phyloP scores from a whole-genome alignment of 2,797 vertebrate genomes.

The Pygocentrus nattereri region DNA sequence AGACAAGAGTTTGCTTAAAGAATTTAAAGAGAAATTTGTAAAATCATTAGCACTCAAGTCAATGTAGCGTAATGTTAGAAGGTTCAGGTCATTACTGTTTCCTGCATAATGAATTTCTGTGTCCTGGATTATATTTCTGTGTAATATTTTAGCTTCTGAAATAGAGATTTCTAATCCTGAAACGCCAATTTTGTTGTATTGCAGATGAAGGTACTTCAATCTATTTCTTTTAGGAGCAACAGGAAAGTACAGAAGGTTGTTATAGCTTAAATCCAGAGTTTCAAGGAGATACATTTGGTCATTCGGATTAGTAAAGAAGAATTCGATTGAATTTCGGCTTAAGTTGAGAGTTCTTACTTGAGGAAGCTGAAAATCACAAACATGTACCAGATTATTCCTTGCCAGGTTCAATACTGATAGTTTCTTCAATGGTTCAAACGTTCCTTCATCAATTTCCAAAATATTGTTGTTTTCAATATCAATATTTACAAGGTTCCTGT shows the following conservation, averaged over 20 bases:
- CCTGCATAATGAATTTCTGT: conserved; percentile 51
- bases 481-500: conserved; percentile 67
- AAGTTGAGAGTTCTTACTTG: conserved; percentile 81
- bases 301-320: conserved; percentile 72
- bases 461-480: conserved; percentile 79
- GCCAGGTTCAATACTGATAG: conserved; percentile 78
- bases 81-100: conserved; percentile 54
- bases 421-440: conserved; percentile 74
- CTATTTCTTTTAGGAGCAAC: conserved; percentile 72
- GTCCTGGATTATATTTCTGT: conserved; percentile 40
- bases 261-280: conserved; percentile 82
- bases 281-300: conserved; percentile 71
- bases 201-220: conserved; percentile 80
- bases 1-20: conserved; percentile 73
- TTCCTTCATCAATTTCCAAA: conserved; percentile 76
- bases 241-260: conserved; percentile 81
- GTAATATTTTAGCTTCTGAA: conserved; percentile 70
- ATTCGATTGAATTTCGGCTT: conserved; percentile 79
- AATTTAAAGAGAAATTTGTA: conserved; percentile 73
- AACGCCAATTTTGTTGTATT: conserved; percentile 77
- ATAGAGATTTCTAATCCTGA: conserved; percentile 67
- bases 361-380: conserved; percentile 82
- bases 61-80: conserved; percentile 70
- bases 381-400: conserved; percentile 77
- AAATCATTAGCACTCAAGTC: conserved; percentile 85